phyloP scores from a whole-genome alignment of 2,797 vertebrate species.

The Austrolebias charrua region DNA sequence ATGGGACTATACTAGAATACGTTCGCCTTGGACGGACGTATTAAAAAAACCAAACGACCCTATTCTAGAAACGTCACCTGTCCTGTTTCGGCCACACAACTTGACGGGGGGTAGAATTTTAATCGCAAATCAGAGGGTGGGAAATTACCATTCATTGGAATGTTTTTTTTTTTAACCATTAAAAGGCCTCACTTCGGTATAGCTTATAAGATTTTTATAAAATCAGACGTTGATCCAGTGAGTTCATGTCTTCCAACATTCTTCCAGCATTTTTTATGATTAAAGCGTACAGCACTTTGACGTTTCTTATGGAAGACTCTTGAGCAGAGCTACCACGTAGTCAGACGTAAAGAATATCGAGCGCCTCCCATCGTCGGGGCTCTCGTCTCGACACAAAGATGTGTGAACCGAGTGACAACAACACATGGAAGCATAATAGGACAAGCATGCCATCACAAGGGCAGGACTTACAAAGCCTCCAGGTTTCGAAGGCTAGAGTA shows the following conservation, averaged over 20 bases:
- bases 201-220: background rate
- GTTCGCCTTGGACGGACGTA: too few species aligned
- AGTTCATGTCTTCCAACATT: background rate
- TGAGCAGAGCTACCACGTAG: background rate
- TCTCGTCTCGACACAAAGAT: slow-evolving; percentile 42
- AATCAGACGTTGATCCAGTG: background rate
- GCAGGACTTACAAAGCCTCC: slow-evolving; percentile 43
- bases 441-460: slow-evolving; percentile 51
- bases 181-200: background rate
- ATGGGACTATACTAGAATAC: too few species aligned
- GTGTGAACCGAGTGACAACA: slow-evolving; percentile 50
- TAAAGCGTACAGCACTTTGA: background rate
- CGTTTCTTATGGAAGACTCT: background rate
- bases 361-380: slow-evolving; percentile 38
- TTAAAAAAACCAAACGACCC: too few species aligned
- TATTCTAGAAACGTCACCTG: too few species aligned
- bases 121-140: background rate
- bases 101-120: too few species aligned
- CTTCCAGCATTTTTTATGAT: background rate
- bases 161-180: background rate
- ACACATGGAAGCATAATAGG: slow-evolving; percentile 46
- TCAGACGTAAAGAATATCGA: slow-evolving; percentile 11
- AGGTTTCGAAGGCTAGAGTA: slow-evolving; percentile 23
- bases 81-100: too few species aligned
- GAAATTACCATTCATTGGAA: background rate